Evolutionary conservation across 2,888 invertebrate genomes (phyloP).

Genomic region (Nomada ferruginata): DNA sequence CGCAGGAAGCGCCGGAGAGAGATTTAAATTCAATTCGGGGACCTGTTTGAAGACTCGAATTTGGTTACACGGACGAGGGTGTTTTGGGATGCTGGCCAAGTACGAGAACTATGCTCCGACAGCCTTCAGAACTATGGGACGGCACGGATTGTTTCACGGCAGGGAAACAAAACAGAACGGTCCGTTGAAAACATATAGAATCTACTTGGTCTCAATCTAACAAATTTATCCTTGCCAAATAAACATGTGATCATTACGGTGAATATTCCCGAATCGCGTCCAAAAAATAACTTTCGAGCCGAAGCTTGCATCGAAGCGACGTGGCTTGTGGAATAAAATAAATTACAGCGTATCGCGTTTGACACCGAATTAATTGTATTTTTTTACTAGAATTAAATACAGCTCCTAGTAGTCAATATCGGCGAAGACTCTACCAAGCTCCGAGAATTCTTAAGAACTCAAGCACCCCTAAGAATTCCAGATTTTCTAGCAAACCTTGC

Average conservation of each 20-base stretch:
- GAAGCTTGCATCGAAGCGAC: too few relatives aligned
- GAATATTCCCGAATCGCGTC: too few relatives aligned
- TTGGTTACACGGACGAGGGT: background rate
- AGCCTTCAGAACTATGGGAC: background rate
- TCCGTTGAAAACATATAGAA: background rate
- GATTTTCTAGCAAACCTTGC: too few relatives aligned
- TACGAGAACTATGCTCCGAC: constrained; percentile 1
- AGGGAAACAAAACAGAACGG: background rate
- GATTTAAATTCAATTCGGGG: constrained; percentile 14
- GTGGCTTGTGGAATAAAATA: too few relatives aligned
- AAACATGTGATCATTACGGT: too few relatives aligned
- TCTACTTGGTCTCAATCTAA: background rate
- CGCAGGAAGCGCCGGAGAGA: background rate
- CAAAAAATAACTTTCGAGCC: too few relatives aligned
- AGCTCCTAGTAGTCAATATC: too few relatives aligned
- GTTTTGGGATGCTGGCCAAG: constrained; percentile 14
- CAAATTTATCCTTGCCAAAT: background rate
- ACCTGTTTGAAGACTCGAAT: background rate
- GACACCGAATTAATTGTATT: too few relatives aligned
- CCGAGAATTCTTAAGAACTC: background rate
- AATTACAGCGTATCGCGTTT: too few relatives aligned
- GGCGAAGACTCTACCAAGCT: background rate
- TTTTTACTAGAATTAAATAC: too few relatives aligned
- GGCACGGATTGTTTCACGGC: constrained; percentile 1
- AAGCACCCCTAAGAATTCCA: background rate